These are phyloP conservation scores for Acleris cristana DNA, from an alignment of 2,888 invertebrate species.

Conservation along the genomic window DNA sequence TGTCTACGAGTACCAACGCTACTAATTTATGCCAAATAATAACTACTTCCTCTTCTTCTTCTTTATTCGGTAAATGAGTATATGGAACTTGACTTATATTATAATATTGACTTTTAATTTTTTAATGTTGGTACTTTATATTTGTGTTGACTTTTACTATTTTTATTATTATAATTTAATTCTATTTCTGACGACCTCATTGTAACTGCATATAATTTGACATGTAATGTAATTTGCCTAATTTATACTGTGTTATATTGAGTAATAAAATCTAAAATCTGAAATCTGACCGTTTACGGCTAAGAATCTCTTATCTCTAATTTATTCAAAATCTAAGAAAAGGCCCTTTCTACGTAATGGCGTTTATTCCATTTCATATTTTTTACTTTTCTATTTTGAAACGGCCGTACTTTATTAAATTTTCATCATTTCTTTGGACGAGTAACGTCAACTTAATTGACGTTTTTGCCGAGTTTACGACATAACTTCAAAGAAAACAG, in stretches of 20 bases:
- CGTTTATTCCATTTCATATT: constrained; percentile 13
- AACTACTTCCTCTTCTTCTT: too few species aligned
- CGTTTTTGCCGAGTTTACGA: constrained; percentile 12
- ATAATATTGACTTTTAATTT: too few species aligned
- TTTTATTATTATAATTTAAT: too few species aligned
- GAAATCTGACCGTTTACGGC: not conserved
- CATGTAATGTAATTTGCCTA: too few species aligned
- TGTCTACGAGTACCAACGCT: not conserved
- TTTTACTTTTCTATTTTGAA: constrained; percentile 7
- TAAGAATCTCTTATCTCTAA: constrained; percentile 1
- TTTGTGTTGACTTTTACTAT: too few species aligned
- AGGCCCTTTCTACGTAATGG: constrained; percentile 8
- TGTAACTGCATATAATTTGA: too few species aligned
- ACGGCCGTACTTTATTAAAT: constrained; percentile 17
- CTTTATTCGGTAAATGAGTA: too few species aligned
- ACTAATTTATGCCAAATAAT: not conserved
- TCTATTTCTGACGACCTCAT: too few species aligned
- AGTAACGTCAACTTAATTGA: constrained; percentile 26
- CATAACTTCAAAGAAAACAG: constrained; percentile 11
- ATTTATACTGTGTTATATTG: too few species aligned
- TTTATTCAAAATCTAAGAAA: constrained; percentile 15
- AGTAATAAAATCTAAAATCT: too few species aligned
- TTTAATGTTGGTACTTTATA: too few species aligned
- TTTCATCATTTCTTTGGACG: constrained; percentile 8
- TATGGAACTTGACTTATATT: too few species aligned